These are phyloP conservation scores for Ardeotis arabs DNA, from an alignment of 2,113 vertebrate species.

Conservation along the genomic window DNA sequence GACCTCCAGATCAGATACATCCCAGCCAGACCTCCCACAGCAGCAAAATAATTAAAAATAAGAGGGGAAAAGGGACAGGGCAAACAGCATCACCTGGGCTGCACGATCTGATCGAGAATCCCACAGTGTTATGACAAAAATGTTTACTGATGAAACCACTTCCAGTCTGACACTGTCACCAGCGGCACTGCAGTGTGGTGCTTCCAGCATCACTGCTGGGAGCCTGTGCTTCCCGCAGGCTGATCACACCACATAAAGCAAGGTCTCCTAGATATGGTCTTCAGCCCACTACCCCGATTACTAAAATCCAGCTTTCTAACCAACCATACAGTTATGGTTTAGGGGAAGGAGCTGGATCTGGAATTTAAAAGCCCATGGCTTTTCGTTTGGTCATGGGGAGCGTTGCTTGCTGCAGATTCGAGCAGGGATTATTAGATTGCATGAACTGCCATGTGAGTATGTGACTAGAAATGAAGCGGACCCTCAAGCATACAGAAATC, in stretches of 20 bases:
- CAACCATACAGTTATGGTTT: not conserved
- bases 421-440: not conserved
- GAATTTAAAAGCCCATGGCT: not conserved
- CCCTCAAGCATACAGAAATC: not conserved
- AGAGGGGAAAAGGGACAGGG: not conserved
- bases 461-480: not conserved
- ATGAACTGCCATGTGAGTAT: not conserved
- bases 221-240: rapidly evolving
- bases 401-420: not conserved
- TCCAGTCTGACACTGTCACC: not conserved
- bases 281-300: not conserved
- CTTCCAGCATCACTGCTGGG: not conserved
- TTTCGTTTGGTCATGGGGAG: not conserved
- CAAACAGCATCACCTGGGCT: not conserved
- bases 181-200: not conserved
- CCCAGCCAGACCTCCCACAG: slow-evolving; percentile 27
- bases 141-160: not conserved
- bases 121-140: not conserved
- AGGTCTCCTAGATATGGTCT: not conserved
- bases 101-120: not conserved
- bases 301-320: not conserved
- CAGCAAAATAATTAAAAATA: not conserved
- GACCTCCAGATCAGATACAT: slow-evolving; percentile 5
- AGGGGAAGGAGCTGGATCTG: not conserved
- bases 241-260: not conserved